phyloP scores from a whole-genome alignment of 2,113 vertebrate species.

The Neoarius graeffei region DNA sequence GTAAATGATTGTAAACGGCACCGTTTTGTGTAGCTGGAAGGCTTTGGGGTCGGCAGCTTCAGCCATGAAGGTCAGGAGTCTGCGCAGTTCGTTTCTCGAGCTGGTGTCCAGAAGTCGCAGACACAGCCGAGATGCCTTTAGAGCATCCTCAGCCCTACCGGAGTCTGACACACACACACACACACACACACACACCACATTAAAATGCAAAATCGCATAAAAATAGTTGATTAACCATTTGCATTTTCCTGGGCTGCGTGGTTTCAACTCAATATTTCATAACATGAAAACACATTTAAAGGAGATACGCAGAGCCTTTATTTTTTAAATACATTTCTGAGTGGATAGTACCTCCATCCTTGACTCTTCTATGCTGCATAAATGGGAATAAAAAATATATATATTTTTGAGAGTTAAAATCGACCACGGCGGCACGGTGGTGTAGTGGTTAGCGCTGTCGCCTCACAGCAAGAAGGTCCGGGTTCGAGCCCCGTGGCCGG shows the following conservation, averaged over 20 bases:
- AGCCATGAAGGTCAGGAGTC: conserved; percentile 76
- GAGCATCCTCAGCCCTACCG: conserved; percentile 70
- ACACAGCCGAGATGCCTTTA: conserved; percentile 79
- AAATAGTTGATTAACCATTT: too few relatives aligned
- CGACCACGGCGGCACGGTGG: too few relatives aligned
- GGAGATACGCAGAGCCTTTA: too few relatives aligned
- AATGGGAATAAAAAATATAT: too few relatives aligned
- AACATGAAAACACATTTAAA: too few relatives aligned
- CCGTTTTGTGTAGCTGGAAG: conserved; percentile 80
- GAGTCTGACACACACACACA: conserved; percentile 75
- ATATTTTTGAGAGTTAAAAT: too few relatives aligned
- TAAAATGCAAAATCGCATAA: neutral
- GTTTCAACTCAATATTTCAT: neutral
- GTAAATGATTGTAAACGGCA: conserved; percentile 44
- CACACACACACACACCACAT: neutral
- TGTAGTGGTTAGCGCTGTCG: too few relatives aligned
- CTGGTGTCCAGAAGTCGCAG: conserved; percentile 73
- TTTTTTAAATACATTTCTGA: too few relatives aligned
- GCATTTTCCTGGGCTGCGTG: neutral
- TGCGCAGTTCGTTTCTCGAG: conserved; percentile 73
- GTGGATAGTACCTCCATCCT: too few relatives aligned
- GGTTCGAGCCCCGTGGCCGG: too few relatives aligned
- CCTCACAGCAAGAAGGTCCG: too few relatives aligned
- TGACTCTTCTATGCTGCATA: too few relatives aligned
- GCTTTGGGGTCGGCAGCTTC: conserved; percentile 65